Evolutionary conservation across 2,888 invertebrate genomes (phyloP), one percentile per base, ranked within the genome.

Genomic region (Clunio marinus): DNA sequence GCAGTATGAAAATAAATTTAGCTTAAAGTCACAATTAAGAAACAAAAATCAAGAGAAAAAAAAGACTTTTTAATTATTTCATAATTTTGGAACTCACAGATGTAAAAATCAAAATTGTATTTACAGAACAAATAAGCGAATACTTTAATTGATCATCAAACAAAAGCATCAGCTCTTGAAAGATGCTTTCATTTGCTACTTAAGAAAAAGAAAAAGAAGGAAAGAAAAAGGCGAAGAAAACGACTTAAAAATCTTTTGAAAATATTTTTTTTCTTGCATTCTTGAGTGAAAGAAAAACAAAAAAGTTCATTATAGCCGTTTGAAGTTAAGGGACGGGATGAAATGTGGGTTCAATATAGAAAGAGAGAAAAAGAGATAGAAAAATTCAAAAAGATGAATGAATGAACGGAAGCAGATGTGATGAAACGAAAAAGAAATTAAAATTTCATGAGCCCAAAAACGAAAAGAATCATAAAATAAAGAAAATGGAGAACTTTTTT

Each of bases 371-470:
- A 10, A 35, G 59, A 28, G 32, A 59, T 32, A 35, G 51, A 15
- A 27, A 20, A 46, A 55, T 45, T 55, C 66, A 35, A 24, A 59
- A 20, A 22, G n/a, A 45, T 45, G n/a, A 3, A 59, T 51, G 17
- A 66, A 28, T 66, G 51, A 24, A 55, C 22, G 66, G 35, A 66
- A 46, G 66, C 66, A 66, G 66, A 66, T 66, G 66, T 35, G 55
- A 66, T 17, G 25, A n/a, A 46, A 55, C 24, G 63, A 24, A 35
- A 66, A 20, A 35, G 66, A 35, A 66, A 66, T 66, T 66, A 66
- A 66, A 46, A 28, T 66, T 66, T 66, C 66, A 66, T 66, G 55
- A 55, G 35, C 66, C 28, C 2, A 13, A 4, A 7, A 10, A 57
- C 27, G 27, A 5, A 27, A 24, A 8, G 24, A 60, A 60, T 60